Conservation (phyloP, 1,140 invertebrate species). For the Coptotermes formosanus region DNA sequence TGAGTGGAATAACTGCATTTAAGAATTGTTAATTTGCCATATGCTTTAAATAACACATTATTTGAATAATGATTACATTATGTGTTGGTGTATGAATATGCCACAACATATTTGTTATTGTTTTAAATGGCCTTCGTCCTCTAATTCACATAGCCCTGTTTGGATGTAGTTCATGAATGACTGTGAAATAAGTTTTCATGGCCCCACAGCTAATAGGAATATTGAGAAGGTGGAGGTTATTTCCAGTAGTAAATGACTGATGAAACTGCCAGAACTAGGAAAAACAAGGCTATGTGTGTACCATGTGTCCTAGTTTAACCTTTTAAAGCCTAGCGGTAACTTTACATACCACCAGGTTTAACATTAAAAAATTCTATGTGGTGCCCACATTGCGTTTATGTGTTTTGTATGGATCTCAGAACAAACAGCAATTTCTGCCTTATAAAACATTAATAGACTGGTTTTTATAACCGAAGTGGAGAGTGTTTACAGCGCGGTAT, state of each 20-base stretch:
- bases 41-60: constrained; percentile 16
- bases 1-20: constrained; percentile 16
- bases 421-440: too few species aligned
- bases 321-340: too few species aligned
- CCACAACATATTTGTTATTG: background rate
- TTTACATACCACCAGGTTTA: too few species aligned
- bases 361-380: too few species aligned
- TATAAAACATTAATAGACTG: too few species aligned
- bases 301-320: background rate
- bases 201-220: background rate
- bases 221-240: background rate
- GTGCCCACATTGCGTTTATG: too few species aligned
- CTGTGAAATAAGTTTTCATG: background rate
- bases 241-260: background rate
- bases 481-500: too few species aligned
- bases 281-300: background rate
- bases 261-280: background rate
- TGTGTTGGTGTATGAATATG: constrained; percentile 8
- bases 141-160: background rate
- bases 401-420: too few species aligned
- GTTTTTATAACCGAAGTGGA: too few species aligned
- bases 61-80: constrained; percentile 7
- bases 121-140: constrained; percentile 16
- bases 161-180: background rate
- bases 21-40: constrained; percentile 16